Base-by-base conservation (phyloP, 1,140 invertebrate species). In the Oryzaephilus surinamensis region DNA sequence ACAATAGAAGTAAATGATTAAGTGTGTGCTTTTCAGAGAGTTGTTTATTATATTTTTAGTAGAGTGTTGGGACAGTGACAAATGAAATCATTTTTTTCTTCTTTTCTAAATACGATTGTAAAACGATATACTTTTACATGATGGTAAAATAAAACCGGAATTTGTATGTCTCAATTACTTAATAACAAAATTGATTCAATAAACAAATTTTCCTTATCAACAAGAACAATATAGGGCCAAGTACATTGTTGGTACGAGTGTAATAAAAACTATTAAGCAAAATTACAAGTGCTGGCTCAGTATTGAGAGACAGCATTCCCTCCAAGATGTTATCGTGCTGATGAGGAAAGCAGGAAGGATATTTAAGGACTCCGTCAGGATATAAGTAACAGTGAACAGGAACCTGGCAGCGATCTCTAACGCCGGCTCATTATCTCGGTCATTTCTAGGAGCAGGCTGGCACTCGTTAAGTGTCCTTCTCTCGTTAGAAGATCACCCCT, bases 1-100 rank as follows among this genome's bases (percentile, higher is more conserved):
- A 51, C 50, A 51, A 51, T 48, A 40, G 41, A 38, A 33, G 42
- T 51, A 51, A 24, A 51, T 51, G 46, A 51, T 48, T 43, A 48
- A 48, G 43, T 48, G 46, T 38, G 39, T 40, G 38, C 39, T 37
- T 39, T 43, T 29, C 48, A 31, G 32, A 27, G 40, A 43, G 41
- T 46, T 46, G 46, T 48, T 42, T 45, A 51, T 51, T 51, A 51
- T 51, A 48, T 43, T 51, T 48, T 45, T 43, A 48, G 41, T 43
- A 43, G 46, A 48, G 41, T 51, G 38, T 38, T 38, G 38, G 41
- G 40, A 51, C 50, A 48, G 48, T 51, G 46, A 51, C 45, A 32
- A 51, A 43, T 49, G 36, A 14, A 38, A 38, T 38, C 27, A 17
- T 38, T 29, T 38, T 30, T 38, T 21, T 38, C 27, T 8, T 31